A percentile compares a stretch with the other conserved stretches of the same genome.
These are phyloP conservation scores for Leptarthrus brevirostris DNA, from an alignment of 2,888 invertebrate genomes.

Conservation along the genomic window DNA sequence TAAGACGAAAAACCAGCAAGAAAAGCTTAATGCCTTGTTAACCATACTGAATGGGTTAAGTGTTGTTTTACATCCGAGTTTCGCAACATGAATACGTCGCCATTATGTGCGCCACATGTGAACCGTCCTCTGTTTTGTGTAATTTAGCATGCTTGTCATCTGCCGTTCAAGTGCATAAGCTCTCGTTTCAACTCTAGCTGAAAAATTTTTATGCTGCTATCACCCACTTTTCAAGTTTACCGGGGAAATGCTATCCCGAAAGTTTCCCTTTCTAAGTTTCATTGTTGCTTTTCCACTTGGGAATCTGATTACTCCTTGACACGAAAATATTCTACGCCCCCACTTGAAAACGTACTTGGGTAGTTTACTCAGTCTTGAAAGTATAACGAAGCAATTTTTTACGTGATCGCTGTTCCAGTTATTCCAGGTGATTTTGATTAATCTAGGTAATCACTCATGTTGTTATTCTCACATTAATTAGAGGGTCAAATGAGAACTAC, in stretches of 20 bases:
- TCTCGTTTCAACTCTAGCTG: background rate
- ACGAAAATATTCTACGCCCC: conserved; percentile 28
- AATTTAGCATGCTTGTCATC: conserved; percentile 42
- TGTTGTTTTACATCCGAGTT: conserved; percentile 42
- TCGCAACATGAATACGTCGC: conserved; percentile 23
- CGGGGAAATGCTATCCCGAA: background rate
- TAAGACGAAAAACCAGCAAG: conserved; percentile 41
- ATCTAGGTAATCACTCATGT: conserved; percentile 32
- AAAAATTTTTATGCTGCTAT: background rate
- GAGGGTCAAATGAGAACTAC: conserved; percentile 10
- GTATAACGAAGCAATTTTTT: conserved; percentile 47
- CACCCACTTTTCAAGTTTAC: background rate
- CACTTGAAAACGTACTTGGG: background rate
- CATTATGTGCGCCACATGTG: conserved; percentile 20
- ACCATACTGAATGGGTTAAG: conserved; percentile 47
- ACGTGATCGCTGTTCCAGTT: conserved; percentile 37
- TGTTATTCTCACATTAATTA: conserved; percentile 32
- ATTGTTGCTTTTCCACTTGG: conserved; percentile 39
- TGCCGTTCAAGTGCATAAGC: conserved; percentile 45
- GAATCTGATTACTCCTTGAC: conserved; percentile 42
- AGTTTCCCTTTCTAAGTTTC: background rate
- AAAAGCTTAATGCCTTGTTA: conserved; percentile 45
- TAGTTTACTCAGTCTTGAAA: conserved; percentile 1
- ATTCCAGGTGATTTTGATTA: conserved; percentile 47
- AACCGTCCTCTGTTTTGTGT: conserved; percentile 39